Conservation (phyloP, 2,888 invertebrate species). For the Drosophila planitibia region DNA sequence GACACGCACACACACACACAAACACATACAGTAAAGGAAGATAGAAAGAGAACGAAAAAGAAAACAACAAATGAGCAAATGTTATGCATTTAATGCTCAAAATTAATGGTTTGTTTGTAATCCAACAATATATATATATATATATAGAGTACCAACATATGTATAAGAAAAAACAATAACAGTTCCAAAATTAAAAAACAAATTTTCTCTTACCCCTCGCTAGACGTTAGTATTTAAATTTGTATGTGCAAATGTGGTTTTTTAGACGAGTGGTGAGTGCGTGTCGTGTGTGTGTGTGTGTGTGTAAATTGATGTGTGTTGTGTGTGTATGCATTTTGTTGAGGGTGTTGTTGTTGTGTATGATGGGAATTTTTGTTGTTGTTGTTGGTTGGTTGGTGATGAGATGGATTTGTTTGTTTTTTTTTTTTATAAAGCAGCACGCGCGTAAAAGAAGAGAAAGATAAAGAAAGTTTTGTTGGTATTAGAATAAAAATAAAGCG, state of each 20-base stretch:
- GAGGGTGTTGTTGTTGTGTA: slow-evolving; percentile 21
- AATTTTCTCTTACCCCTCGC: slow-evolving; percentile 81
- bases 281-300: slow-evolving; percentile 7
- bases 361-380: slow-evolving; percentile 48
- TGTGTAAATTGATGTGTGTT: slow-evolving; percentile 34
- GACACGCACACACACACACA: slow-evolving; percentile 26
- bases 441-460: slow-evolving; percentile 81
- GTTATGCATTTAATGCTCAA: slow-evolving; percentile 39
- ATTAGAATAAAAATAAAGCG: slow-evolving; percentile 80
- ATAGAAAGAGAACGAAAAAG: slow-evolving; percentile 47
- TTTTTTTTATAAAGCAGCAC: slow-evolving; percentile 68
- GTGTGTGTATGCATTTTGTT: slow-evolving; percentile 35
- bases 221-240: slow-evolving; percentile 77
- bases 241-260: slow-evolving; percentile 53
- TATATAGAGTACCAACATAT: slow-evolving; percentile 24
- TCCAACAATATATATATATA: slow-evolving; percentile 10
- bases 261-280: slow-evolving; percentile 44
- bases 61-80: slow-evolving; percentile 49
- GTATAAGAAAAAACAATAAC: slow-evolving; percentile 9
- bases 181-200: slow-evolving; percentile 55
- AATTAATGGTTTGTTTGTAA: slow-evolving; percentile 27
- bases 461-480: slow-evolving; percentile 79
- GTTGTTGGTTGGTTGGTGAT: slow-evolving; percentile 35
- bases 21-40: slow-evolving; percentile 30
- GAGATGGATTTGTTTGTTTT: slow-evolving; percentile 33